These are phyloP conservation scores for Netelia virgata DNA, from an alignment of 2,888 invertebrate genomes.

Conservation along the genomic window DNA sequence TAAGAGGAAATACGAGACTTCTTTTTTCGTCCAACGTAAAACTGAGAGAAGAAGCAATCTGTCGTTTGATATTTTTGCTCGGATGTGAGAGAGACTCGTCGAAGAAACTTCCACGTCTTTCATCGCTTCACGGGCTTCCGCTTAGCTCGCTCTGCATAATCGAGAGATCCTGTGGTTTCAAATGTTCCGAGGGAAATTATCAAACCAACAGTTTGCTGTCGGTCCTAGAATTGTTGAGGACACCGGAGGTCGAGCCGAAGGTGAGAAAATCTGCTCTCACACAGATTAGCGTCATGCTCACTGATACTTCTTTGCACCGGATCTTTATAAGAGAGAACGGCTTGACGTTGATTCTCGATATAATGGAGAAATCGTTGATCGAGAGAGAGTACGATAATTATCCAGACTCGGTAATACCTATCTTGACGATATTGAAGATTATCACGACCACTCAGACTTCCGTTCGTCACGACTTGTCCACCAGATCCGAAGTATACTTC, in stretches of 20 bases:
- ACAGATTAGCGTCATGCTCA: slow-evolving; percentile 89
- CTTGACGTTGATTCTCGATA: slow-evolving; percentile 85
- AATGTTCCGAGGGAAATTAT: slow-evolving; percentile 80
- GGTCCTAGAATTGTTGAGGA: slow-evolving; percentile 79
- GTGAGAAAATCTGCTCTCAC: slow-evolving; percentile 89
- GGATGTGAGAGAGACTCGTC: slow-evolving; percentile 84
- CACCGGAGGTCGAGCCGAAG: slow-evolving; percentile 87
- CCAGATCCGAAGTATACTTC: slow-evolving; percentile 84
- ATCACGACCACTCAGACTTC: slow-evolving; percentile 86
- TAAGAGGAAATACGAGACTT: slow-evolving; percentile 86
- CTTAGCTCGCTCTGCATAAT: slow-evolving; percentile 84
- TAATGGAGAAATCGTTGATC: slow-evolving; percentile 84
- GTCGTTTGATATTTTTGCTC: slow-evolving; percentile 86
- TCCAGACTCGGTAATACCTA: slow-evolving; percentile 86
- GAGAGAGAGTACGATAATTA: slow-evolving; percentile 85
- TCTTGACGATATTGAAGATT: slow-evolving; percentile 85
- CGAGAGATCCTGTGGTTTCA: slow-evolving; percentile 76
- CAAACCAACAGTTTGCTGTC: slow-evolving; percentile 85
- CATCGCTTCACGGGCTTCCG: slow-evolving; percentile 85
- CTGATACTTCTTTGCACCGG: slow-evolving; percentile 88
- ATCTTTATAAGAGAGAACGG: slow-evolving; percentile 87
- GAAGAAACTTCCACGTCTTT: slow-evolving; percentile 85
- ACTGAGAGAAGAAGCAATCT: slow-evolving; percentile 86
- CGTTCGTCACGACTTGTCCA: slow-evolving; percentile 87
- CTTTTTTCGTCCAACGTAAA: slow-evolving; percentile 84